phyloP scores from a whole-genome alignment of 2,888 invertebrate genomes.

The Parasteatoda lunata region DNA sequence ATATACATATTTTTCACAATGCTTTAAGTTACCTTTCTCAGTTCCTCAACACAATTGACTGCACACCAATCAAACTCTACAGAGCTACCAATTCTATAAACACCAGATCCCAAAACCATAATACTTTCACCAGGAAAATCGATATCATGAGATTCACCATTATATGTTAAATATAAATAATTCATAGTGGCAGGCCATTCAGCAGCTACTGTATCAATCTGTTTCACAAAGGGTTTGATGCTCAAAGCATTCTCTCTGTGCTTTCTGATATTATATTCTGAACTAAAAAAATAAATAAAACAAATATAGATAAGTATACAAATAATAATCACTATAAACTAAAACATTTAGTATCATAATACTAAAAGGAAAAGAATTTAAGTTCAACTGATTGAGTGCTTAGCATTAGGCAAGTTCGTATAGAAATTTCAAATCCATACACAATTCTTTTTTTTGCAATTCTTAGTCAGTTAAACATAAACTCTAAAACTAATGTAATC shows the following conservation, averaged over 20 bases:
- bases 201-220: slow-evolving; percentile 99
- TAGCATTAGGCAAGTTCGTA: too few relatives aligned
- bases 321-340: not conserved
- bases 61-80: slow-evolving; percentile 99
- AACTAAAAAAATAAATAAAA: slow-evolving; percentile 73
- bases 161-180: slow-evolving; percentile 98
- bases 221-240: slow-evolving; percentile 91
- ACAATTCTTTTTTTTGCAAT: too few relatives aligned
- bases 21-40: slow-evolving; percentile 79
- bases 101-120: slow-evolving; percentile 83
- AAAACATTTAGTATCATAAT: not conserved
- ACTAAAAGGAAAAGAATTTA: slow-evolving; percentile 24
- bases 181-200: slow-evolving; percentile 99
- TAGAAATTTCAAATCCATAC: too few relatives aligned
- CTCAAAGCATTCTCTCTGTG: slow-evolving; percentile 73
- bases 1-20: not conserved
- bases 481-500: too few relatives aligned
- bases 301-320: not conserved
- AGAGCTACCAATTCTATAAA: slow-evolving; percentile 97
- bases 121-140: slow-evolving; percentile 71
- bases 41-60: slow-evolving; percentile 93
- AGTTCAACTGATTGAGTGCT: not conserved
- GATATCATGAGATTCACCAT: slow-evolving; percentile 87
- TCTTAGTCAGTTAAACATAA: too few relatives aligned
- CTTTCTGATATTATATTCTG: slow-evolving; percentile 73